Evolutionary conservation across 2,113 vertebrate genomes (phyloP), one percentile per base, ranked within the genome.

Genomic region (Speoplatyrhinus poulsoni): DNA sequence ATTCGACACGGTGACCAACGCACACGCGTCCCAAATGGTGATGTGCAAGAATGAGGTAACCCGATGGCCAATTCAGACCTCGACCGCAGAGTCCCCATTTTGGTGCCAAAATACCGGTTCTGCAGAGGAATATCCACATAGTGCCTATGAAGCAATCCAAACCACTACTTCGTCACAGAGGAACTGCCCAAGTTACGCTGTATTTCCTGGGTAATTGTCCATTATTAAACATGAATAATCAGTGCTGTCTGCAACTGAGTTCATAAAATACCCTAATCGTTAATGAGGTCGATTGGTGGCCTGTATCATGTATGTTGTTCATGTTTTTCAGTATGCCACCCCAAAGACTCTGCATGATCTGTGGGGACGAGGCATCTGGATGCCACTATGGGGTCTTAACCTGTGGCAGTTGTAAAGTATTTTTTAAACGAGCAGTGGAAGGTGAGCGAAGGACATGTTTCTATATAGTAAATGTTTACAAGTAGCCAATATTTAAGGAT

Each of bases 371-470:
- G 80, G 98, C 98, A 0, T 99, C 98, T 0, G 98, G 98, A 1
- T 99, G 97, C 76, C 98, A 99, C 76, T 99, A 99, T 11, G 97
- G 98, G 47, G 98, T 99, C 4, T 90, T 98, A 48, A 99, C 98
- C 73, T 99, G 98, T 68, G 98, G 98, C 64, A 99, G 98, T 85
- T 99, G 98, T 85, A 99, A 99, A 82, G 98, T 99, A 79, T 99
- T 99, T 92, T 99, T 99, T 88, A 99, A 99, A 88, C 94, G 98
- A 83, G 98, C 98, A 3, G 96, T 99, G 64, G 98, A 99, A 95
- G 98, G 98, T 98, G 92, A 85, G 91, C 3, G 41, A 16, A 65
- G 3, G 13, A 46, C n/a, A 26, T 41, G 36, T 41, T 41, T 41
- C 36, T 6, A 8, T 6, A 41, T 7, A 41, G 36, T 6, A 41